These are phyloP conservation scores for Halcyon malimbica DNA, from an alignment of 2,113 vertebrate genomes.

Conservation along the genomic window DNA sequence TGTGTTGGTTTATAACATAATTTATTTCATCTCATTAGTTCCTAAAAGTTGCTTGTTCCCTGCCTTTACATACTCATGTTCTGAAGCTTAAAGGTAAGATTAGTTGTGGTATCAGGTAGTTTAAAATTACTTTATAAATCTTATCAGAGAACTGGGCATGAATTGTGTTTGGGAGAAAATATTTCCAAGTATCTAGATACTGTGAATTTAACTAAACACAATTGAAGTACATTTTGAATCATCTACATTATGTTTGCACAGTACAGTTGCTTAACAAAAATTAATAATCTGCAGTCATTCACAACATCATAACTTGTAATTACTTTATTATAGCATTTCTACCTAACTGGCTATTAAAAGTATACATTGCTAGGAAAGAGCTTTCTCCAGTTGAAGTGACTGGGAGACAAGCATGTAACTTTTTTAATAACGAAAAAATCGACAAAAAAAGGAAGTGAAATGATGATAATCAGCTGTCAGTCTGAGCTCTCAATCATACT, in stretches of 20 bases:
- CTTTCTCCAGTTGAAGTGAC: neutral
- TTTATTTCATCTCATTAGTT: neutral
- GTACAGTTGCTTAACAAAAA: neutral
- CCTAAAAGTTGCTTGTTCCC: neutral
- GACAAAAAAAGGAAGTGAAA: neutral
- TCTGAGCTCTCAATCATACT: neutral
- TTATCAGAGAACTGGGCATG: neutral
- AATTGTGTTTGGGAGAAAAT: neutral
- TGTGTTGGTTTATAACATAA: neutral
- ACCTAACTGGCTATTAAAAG: neutral
- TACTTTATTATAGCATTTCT: neutral
- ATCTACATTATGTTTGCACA: neutral
- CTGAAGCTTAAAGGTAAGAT: neutral
- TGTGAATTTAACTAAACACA: neutral
- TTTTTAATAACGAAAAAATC: neutral
- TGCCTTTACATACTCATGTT: neutral
- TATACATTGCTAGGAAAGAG: neutral
- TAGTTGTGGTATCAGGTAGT: neutral
- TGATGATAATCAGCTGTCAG: conserved; percentile 18
- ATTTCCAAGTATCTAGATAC: neutral
- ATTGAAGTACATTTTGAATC: neutral
- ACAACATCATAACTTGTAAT: neutral
- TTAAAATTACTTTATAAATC: neutral
- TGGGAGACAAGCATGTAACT: neutral
- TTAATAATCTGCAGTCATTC: neutral